Conservation (phyloP, 1,140 invertebrate species). For the Ceratoteleas bidentatus region DNA sequence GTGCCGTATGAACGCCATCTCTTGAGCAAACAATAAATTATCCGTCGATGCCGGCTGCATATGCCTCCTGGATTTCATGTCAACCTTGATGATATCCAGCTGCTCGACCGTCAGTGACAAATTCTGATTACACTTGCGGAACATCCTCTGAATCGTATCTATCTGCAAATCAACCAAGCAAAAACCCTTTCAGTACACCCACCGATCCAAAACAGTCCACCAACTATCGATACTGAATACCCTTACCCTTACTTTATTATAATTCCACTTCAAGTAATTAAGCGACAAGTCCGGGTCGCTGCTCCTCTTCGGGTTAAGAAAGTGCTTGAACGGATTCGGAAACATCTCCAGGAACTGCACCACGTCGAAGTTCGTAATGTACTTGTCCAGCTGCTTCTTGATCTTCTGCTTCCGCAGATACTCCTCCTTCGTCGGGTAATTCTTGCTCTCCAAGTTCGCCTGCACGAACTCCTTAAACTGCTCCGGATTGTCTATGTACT, state of each 20-base stretch:
- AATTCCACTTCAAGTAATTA: slow-evolving; percentile 75
- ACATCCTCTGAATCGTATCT: slow-evolving; percentile 50
- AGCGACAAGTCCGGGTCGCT: slow-evolving; percentile 66
- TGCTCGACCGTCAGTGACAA: too few relatives aligned
- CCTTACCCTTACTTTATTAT: slow-evolving; percentile 64
- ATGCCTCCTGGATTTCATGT: too few relatives aligned
- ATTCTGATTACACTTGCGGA: slow-evolving; percentile 40
- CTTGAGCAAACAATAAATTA: slow-evolving; percentile 79
- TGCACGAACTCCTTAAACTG: slow-evolving; percentile 56
- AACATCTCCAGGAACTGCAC: slow-evolving; percentile 82
- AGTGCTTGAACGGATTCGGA: slow-evolving; percentile 82
- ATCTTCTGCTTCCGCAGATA: slow-evolving; percentile 75
- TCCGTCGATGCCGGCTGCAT: slow-evolving; percentile 54
- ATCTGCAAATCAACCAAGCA: slow-evolving; percentile 15
- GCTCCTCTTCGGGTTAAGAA: slow-evolving; percentile 76
- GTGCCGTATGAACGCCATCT: slow-evolving; percentile 81
- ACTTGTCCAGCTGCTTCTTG: slow-evolving; percentile 74
- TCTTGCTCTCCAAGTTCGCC: slow-evolving; percentile 32
- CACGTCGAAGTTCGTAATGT: slow-evolving; percentile 78
- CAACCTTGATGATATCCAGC: too few relatives aligned
- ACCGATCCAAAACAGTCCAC: too few relatives aligned
- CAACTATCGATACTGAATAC: too few relatives aligned
- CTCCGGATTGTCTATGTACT: slow-evolving; percentile 20
- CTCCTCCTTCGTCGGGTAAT: slow-evolving; percentile 68
- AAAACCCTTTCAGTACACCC: neutral